phyloP scores from a whole-genome alignment of 2,113 vertebrate genomes.

The Sterna hirundo region DNA sequence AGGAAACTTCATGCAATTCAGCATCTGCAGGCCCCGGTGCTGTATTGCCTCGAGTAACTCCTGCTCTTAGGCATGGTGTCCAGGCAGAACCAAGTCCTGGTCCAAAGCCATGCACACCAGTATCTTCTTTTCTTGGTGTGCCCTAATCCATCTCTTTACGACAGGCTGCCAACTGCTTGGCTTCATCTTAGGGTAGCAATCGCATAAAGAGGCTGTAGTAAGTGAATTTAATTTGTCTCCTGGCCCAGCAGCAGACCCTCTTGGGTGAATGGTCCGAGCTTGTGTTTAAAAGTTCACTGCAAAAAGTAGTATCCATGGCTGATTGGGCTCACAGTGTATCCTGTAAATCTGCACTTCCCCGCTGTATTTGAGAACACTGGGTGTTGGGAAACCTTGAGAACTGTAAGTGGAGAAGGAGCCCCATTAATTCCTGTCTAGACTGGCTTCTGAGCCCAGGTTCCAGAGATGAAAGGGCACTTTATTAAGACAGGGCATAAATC shows the following conservation, averaged over 20 bases:
- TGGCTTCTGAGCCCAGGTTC: slow-evolving; percentile 57
- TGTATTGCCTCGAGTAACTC: neutral
- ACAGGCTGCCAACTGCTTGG: neutral
- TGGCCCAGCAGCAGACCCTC: neutral
- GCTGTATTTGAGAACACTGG: neutral
- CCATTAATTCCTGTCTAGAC: slow-evolving; percentile 73
- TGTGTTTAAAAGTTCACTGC: neutral
- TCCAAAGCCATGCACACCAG: neutral
- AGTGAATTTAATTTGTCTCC: slow-evolving; percentile 37
- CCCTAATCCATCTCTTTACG: neutral
- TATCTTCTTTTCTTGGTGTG: neutral
- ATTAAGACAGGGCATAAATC: slow-evolving; percentile 69
- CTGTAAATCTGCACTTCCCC: neutral
- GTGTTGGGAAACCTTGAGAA: slow-evolving; percentile 33
- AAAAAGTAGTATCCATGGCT: neutral
- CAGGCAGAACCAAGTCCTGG: neutral
- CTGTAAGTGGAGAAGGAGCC: slow-evolving; percentile 51
- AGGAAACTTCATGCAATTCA: neutral
- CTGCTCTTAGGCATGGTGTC: neutral
- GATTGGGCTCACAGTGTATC: neutral
- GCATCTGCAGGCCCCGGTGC: neutral
- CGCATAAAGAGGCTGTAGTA: neutral
- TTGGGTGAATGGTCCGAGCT: neutral
- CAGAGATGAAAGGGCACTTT: slow-evolving; percentile 70
- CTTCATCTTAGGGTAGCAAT: neutral